Percentiles rank a stretch among this genome's conserved stretches.
phyloP scores from a whole-genome alignment of 2,888 invertebrate species.

The Frankliniella intonsa region DNA sequence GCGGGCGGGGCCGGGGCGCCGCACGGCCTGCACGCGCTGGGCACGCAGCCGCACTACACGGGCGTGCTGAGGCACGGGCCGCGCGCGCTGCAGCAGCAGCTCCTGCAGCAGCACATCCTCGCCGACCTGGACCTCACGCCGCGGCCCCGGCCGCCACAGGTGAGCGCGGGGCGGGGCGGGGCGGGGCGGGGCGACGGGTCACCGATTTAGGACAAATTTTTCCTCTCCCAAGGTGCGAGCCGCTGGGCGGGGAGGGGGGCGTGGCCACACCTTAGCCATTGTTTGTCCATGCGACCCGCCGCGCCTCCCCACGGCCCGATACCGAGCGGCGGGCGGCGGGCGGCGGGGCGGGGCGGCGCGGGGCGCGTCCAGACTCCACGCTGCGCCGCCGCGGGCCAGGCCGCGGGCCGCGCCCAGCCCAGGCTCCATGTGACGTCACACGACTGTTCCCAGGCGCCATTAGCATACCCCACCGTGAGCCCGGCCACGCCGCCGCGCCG shows the following conservation, averaged over 20 bases:
- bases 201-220: no score
- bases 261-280: no score
- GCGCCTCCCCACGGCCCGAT: no score
- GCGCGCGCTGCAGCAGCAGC: conserved; percentile 21
- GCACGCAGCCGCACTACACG: background rate
- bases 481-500: background rate
- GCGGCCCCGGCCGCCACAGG: background rate
- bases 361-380: no score
- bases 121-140: background rate
- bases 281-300: no score
- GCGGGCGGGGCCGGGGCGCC: background rate
- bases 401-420: background rate
- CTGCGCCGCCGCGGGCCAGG: no score
- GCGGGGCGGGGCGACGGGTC: background rate
- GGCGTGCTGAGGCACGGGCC: background rate
- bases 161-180: background rate
- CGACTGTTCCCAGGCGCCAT: no score
- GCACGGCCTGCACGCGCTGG: background rate
- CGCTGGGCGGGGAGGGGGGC: no score
- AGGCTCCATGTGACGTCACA: no score
- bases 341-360: no score
- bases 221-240: no score
- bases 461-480: background rate
- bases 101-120: conserved; percentile 17
- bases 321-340: no score